Evolutionary conservation across 1,140 invertebrate genomes (phyloP), one percentile per base, ranked within the genome.

Genomic region (Neuroterus valhalla): DNA sequence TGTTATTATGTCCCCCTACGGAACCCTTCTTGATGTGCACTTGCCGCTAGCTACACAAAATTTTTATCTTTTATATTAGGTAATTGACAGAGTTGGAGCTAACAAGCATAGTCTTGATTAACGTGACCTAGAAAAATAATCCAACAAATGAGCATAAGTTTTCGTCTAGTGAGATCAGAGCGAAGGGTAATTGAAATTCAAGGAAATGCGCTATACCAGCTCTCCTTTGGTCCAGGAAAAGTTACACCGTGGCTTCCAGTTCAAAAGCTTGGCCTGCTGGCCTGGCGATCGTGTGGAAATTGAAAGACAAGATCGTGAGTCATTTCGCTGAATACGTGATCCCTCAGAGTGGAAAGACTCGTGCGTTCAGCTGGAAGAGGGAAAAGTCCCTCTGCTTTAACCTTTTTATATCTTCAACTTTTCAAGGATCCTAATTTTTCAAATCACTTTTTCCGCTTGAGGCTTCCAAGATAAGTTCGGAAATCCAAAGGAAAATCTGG

Each of bases 261-360:
- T 70, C 38, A 46, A 69, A 72, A 55, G 62, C 55, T 62, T 62
- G 55, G 23, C 55, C 55, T n/a, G 23, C 26, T 62, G 55, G 55
- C 26, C 55, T 66, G 45, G 74, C 68, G 81, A 82, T 79, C 78
- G 77, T 74, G 77, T 79, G 71, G 77, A 79, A 82, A 82, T 75
- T 83, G 76, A 75, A 77, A 81, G 75, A 73, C 75, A 75, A 71
- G 79, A 45, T 82, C 82, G 82, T 83, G 79, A 81, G 79, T 75
- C 70, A 83, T 82, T 75, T 44, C 48, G 55, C 48, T 55, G 46
- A 74, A 76, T 81, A 83, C 82, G 82, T 83, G 82, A 79, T 79
- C 78, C 74, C 48, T 62, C 71, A 70, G 68, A 79, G 71, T 73
- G 74, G 66, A 74, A 62, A 62, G 26, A 14, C 26, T 26, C 26